These are phyloP conservation scores for Drosophila ohnishii DNA, from an alignment of 1,140 invertebrate genomes.

Conservation along the genomic window DNA sequence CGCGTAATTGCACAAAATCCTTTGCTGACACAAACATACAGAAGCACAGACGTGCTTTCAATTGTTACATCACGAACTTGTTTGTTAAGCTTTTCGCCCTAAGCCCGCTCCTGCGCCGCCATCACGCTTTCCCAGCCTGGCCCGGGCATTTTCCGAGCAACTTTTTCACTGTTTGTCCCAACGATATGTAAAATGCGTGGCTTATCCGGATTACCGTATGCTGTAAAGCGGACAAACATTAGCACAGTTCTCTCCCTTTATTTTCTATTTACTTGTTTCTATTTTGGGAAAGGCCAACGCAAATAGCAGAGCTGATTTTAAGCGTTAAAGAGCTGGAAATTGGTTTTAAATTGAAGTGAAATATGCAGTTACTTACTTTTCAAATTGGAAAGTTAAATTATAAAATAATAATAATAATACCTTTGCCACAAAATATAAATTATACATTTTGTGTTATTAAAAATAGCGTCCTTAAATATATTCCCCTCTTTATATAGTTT, in stretches of 20 bases:
- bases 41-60: conserved; percentile 34
- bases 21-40: conserved; percentile 53
- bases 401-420: background rate
- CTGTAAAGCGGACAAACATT: conserved; percentile 52
- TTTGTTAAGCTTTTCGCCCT: conserved; percentile 51
- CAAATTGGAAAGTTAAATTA: background rate
- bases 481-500: background rate
- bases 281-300: background rate
- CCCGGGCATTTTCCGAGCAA: conserved; percentile 14
- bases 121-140: conserved; percentile 1
- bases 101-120: conserved; percentile 13
- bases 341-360: background rate
- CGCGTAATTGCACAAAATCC: conserved; percentile 58
- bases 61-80: conserved; percentile 57
- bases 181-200: conserved; percentile 65
- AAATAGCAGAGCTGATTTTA: conserved; percentile 12
- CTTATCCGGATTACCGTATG: conserved; percentile 60
- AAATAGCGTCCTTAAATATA: background rate
- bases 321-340: background rate
- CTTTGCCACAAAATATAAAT: background rate
- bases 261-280: background rate
- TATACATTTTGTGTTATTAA: background rate
- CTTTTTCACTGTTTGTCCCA: conserved; percentile 36
- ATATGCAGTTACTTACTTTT: background rate
- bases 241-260: conserved; percentile 18